Evolutionary conservation across 1,140 invertebrate species (phyloP).

Genomic region (Conus ventricosus): DNA sequence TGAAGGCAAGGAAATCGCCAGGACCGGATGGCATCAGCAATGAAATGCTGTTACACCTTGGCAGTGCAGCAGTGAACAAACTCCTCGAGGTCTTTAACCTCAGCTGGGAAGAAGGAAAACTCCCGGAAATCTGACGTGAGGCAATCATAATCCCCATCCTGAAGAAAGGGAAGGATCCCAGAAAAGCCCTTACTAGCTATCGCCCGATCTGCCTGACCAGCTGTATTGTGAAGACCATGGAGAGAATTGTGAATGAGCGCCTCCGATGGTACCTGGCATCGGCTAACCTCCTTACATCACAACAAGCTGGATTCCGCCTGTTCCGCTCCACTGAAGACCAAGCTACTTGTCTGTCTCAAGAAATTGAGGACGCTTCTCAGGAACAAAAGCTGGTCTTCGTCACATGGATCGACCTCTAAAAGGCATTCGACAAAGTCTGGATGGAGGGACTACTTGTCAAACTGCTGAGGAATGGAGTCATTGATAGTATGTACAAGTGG

Average conservation of each 20-base stretch:
- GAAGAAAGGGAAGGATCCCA: background rate
- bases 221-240: background rate
- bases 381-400: background rate
- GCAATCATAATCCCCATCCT: background rate
- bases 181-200: background rate
- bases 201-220: background rate
- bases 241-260: background rate
- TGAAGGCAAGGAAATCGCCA: conserved; percentile 6
- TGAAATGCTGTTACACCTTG: conserved; percentile 36
- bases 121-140: background rate
- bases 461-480: background rate
- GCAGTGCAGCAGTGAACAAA: background rate
- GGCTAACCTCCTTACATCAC: background rate
- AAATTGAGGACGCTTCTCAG: conserved; percentile 34
- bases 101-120: background rate
- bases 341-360: conserved; percentile 23
- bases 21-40: conserved; percentile 37
- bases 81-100: conserved; percentile 18
- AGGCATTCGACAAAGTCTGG: conserved; percentile 37
- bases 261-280: conserved; percentile 25
- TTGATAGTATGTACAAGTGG: too few relatives aligned
- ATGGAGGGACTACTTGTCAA: conserved; percentile 20
- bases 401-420: conserved; percentile 16
- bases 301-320: conserved; percentile 2
- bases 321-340: conserved; percentile 33